phyloP scores from a whole-genome alignment of 2,888 invertebrate genomes.

The Horisme vitalbata region DNA sequence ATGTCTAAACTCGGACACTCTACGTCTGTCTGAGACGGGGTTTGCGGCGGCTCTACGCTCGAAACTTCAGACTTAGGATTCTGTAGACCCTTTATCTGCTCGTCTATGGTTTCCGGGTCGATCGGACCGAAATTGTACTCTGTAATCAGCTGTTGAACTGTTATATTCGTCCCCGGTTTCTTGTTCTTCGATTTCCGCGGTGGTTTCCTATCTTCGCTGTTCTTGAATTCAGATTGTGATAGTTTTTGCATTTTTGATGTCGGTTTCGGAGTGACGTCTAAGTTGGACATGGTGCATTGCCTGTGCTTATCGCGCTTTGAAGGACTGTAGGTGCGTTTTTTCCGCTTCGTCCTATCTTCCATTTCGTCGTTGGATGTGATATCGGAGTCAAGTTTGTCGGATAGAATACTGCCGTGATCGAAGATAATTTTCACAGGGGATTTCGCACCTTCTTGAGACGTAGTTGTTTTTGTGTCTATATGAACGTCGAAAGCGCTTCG shows the following conservation, averaged over 20 bases:
- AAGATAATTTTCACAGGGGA: conserved; percentile 46
- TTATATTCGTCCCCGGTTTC: conserved; percentile 33
- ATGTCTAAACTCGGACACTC: conserved; percentile 32
- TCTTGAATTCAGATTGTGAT: conserved; percentile 30
- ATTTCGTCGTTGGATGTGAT: conserved; percentile 38
- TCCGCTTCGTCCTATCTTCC: conserved; percentile 35
- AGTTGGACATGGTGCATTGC: conserved; percentile 10
- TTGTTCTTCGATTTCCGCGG: conserved; percentile 24
- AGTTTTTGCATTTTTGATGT: conserved; percentile 56
- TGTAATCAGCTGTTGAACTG: conserved; percentile 50
- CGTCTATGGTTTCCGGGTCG: conserved; percentile 29
- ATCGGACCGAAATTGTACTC: conserved; percentile 39
- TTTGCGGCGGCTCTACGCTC: conserved; percentile 15
- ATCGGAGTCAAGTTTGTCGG: conserved; percentile 37
- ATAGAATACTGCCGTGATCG: conserved; percentile 19
- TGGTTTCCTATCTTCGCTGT: conserved; percentile 20
- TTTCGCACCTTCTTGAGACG: conserved; percentile 1
- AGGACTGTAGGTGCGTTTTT: conserved; percentile 57
- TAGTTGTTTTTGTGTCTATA: neutral
- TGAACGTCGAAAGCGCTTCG: conserved; percentile 20
- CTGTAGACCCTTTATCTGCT: conserved; percentile 32
- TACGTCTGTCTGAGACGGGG: conserved; percentile 3
- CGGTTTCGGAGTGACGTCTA: conserved; percentile 63
- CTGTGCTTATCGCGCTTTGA: conserved; percentile 32
- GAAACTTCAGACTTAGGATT: conserved; percentile 5